Conservation (phyloP, 1,140 invertebrate genomes). For the Ooceraea biroi region DNA sequence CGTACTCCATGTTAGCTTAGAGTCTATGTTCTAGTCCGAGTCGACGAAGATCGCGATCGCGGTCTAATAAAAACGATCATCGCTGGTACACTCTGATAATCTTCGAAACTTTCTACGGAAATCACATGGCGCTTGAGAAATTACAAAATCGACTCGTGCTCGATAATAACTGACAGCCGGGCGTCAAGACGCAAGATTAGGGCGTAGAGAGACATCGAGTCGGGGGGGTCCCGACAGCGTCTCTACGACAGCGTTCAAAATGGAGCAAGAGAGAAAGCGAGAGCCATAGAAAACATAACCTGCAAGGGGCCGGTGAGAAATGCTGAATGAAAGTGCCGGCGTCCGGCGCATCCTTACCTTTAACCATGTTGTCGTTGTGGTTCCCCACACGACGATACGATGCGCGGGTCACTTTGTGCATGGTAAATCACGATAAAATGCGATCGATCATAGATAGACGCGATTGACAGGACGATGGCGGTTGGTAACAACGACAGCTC, state of each 20-base stretch:
- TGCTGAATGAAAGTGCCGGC: conserved; percentile 58
- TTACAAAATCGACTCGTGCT: background rate
- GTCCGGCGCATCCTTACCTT: conserved; percentile 54
- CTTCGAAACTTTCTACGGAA: background rate
- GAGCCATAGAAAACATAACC: conserved; percentile 73
- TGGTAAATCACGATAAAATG: background rate
- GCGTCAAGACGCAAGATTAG: background rate
- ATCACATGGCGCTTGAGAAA: background rate
- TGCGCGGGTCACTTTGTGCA: conserved; percentile 17
- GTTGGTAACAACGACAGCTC: background rate
- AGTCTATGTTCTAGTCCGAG: conserved; percentile 4
- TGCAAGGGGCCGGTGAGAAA: conserved; percentile 12
- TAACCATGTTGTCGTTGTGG: conserved; percentile 40
- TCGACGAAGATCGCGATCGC: background rate
- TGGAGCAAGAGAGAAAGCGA: conserved; percentile 59
- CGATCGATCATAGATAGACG: background rate
- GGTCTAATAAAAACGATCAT: background rate
- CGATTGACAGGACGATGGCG: background rate
- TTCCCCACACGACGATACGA: background rate
- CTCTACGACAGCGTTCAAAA: conserved; percentile 64
- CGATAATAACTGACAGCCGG: background rate
- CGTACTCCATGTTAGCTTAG: conserved; percentile 44
- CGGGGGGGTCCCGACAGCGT: background rate
- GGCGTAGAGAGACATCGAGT: background rate
- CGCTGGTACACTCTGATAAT: background rate